Evolutionary conservation across 2,888 invertebrate species (phyloP).

Genomic region (Ypsolopha sequella): DNA sequence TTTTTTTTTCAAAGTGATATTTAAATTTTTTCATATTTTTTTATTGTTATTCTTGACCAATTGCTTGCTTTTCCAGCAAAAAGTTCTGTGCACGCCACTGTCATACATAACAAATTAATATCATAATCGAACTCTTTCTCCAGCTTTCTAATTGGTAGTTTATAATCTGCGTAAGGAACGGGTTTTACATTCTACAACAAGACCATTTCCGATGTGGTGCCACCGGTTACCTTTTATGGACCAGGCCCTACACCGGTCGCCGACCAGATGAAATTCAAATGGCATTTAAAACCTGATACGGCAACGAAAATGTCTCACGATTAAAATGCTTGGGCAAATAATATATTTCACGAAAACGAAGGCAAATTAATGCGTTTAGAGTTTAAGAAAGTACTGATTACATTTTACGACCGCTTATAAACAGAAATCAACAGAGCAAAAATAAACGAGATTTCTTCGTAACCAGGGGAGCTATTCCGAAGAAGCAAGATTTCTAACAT

Average conservation of each 20-base stretch:
- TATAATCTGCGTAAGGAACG: slow-evolving; percentile 26
- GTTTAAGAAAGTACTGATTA: background rate
- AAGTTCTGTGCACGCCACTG: too few species aligned
- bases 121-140: slow-evolving; percentile 18
- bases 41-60: too few species aligned
- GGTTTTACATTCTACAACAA: slow-evolving; percentile 19
- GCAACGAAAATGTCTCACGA: background rate
- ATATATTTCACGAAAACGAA: too few species aligned
- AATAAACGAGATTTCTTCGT: slow-evolving; percentile 16
- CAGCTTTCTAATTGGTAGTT: slow-evolving; percentile 42
- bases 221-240: slow-evolving; percentile 19
- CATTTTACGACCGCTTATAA: background rate
- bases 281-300: background rate
- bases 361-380: background rate
- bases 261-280: background rate
- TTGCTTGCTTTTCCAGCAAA: too few species aligned
- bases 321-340: background rate
- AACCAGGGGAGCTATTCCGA: too few species aligned
- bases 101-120: background rate
- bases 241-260: slow-evolving; percentile 7
- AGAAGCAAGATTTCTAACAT: too few species aligned
- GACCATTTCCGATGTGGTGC: slow-evolving; percentile 27
- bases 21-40: too few species aligned
- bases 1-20: too few species aligned
- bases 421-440: background rate